Conservation (phyloP, 1,140 invertebrate species). For the Saxidomus purpurata region DNA sequence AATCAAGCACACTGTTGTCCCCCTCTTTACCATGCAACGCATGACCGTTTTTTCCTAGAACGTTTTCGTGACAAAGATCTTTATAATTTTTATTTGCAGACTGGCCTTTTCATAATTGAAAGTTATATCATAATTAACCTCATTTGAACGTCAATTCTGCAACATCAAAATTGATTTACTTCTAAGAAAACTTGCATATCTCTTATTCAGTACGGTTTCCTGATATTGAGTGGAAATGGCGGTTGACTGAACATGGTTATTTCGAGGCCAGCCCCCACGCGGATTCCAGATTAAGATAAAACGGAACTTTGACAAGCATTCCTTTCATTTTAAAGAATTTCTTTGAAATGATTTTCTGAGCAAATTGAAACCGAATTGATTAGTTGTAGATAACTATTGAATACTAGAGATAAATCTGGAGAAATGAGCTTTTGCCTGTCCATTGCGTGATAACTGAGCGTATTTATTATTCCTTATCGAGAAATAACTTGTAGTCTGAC, state of each 20-base stretch:
- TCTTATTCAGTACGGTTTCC: neutral
- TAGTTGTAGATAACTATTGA: neutral
- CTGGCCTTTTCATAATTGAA: too few species aligned
- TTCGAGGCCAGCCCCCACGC: neutral
- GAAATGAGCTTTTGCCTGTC: neutral
- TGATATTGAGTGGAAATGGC: neutral
- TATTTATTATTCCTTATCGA: neutral
- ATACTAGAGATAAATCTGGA: conserved; percentile 1
- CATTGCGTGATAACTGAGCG: neutral
- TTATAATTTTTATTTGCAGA: too few species aligned
- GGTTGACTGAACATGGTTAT: conserved; percentile 6
- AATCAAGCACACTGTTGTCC: too few species aligned
- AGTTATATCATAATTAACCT: too few species aligned
- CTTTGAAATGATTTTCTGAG: conserved; percentile 7
- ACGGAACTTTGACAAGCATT: neutral
- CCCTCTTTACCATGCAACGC: too few species aligned
- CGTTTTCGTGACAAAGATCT: too few species aligned
- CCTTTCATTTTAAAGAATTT: neutral
- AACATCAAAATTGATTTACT: neutral
- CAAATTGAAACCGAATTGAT: neutral
- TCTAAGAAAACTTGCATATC: neutral
- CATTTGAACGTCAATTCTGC: too few species aligned
- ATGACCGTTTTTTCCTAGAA: too few species aligned
- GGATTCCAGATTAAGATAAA: neutral
- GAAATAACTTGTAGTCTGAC: neutral